phyloP scores from a whole-genome alignment of 2,797 vertebrate species.

The Spinibarbus caldwelli region DNA sequence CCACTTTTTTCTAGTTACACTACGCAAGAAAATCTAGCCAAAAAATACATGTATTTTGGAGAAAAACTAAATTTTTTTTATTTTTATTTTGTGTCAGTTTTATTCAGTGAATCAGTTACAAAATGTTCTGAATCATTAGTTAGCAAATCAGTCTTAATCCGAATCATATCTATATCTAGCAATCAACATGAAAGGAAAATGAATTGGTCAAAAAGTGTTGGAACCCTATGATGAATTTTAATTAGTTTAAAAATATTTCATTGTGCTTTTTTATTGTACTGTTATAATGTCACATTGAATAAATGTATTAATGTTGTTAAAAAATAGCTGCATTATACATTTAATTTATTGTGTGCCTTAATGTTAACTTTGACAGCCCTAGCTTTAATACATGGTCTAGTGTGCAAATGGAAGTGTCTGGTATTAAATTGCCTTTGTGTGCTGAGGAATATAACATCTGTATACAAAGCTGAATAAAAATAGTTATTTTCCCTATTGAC shows the following conservation, averaged over 20 bases:
- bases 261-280: background rate
- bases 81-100: too few species aligned
- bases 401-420: background rate
- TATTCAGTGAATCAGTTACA: background rate
- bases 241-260: background rate
- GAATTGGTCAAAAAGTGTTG: background rate
- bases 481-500: constrained; percentile 5
- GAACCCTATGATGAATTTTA: background rate
- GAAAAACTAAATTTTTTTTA: too few species aligned
- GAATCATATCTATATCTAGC: background rate
- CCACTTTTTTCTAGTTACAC: background rate
- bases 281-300: background rate
- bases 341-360: background rate
- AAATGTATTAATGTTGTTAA: background rate
- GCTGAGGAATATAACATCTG: background rate
- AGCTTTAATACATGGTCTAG: background rate
- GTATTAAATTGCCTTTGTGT: background rate
- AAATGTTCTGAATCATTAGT: background rate
- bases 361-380: background rate
- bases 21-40: background rate
- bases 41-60: background rate
- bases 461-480: constrained; percentile 22
- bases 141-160: background rate
- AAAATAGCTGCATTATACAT: background rate
- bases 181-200: background rate